A percentile compares a stretch with the other conserved stretches of the same genome.
Conservation (phyloP, 2,797 vertebrate genomes). For the Anguilla megastoma region DNA sequence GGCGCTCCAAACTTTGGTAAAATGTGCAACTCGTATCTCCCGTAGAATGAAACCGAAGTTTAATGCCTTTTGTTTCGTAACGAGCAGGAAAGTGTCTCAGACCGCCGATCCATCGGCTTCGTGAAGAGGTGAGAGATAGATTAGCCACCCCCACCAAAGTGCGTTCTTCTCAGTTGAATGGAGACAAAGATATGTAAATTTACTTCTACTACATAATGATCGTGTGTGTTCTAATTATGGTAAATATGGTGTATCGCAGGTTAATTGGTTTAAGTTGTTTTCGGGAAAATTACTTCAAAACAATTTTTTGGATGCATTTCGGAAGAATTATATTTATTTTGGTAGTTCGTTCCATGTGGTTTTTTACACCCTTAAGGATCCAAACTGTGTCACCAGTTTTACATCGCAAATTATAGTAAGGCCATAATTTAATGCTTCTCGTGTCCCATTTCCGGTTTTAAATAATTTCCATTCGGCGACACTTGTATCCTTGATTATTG, state of each 20-base stretch:
- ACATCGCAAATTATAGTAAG: not conserved
- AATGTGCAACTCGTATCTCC: not conserved
- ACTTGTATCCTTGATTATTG: not conserved
- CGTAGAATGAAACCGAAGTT: not conserved
- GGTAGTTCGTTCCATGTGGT: not conserved
- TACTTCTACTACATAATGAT: not conserved
- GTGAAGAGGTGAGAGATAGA: not conserved
- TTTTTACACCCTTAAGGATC: not conserved
- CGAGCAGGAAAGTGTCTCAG: not conserved
- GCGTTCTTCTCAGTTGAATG: not conserved
- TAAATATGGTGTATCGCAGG: not conserved
- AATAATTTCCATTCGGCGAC: not conserved
- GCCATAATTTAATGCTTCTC: not conserved
- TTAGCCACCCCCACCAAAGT: not conserved
- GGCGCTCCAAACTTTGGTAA: not conserved
- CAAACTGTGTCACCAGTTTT: not conserved
- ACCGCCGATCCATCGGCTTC: not conserved
- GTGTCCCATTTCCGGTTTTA: not conserved
- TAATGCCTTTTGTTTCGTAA: not conserved
- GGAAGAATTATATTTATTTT: not conserved
- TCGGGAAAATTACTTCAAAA: not conserved
- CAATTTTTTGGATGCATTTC: not conserved
- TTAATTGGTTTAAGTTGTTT: not conserved
- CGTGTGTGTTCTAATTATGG: not conserved
- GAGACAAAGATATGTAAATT: not conserved